Evolutionary conservation across 2,113 vertebrate species (phyloP).

Genomic region (Trematocara macrostoma): DNA sequence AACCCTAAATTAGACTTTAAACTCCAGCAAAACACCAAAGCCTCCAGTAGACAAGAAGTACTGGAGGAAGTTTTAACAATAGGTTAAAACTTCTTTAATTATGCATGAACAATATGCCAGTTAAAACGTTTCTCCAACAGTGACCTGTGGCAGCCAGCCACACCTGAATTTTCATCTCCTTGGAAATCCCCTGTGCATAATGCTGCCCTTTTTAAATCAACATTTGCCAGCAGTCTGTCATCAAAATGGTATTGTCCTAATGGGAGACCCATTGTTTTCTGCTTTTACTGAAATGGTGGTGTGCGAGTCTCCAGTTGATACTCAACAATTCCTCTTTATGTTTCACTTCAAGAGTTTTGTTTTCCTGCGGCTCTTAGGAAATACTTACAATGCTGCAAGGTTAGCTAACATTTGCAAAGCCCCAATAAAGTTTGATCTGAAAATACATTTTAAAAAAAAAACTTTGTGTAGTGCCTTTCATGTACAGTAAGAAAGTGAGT

Average conservation of each 20-base stretch:
- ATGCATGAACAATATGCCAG: background rate
- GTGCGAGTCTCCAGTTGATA: background rate
- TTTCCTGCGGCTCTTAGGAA: background rate
- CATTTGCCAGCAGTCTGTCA: background rate
- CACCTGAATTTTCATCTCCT: background rate
- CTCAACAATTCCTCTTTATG: background rate
- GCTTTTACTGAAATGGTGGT: background rate
- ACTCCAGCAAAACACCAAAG: background rate
- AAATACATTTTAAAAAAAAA: rapidly evolving
- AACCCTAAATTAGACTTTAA: background rate
- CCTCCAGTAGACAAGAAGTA: background rate
- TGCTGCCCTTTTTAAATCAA: background rate
- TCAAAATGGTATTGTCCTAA: background rate
- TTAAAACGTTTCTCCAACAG: background rate
- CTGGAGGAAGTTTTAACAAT: background rate
- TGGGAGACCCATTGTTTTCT: slow-evolving; percentile 11
- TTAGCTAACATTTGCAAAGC: background rate
- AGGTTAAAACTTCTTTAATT: background rate
- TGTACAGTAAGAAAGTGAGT: background rate
- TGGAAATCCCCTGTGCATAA: background rate
- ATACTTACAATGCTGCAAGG: background rate
- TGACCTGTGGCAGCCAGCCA: background rate
- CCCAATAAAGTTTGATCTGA: background rate
- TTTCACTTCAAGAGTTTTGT: background rate
- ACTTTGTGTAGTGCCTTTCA: background rate